Evolutionary conservation across 2,888 invertebrate genomes (phyloP).

Genomic region (Sussaba pulchella): DNA sequence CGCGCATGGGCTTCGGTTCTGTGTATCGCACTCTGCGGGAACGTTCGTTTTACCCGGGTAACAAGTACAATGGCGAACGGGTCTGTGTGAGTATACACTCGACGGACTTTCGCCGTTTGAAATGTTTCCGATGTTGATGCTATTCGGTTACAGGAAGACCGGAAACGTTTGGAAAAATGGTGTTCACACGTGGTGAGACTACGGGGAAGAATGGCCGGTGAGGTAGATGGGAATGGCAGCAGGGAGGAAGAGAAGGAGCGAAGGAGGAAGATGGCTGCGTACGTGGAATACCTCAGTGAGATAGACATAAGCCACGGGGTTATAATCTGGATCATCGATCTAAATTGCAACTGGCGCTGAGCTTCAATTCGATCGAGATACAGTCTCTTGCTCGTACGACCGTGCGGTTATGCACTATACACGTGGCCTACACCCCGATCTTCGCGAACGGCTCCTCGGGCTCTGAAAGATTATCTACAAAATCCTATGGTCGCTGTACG

Average conservation of each 20-base stretch:
- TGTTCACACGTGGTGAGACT: slow-evolving; percentile 2
- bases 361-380: slow-evolving; percentile 52
- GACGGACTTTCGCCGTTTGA: not conserved
- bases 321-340: slow-evolving; percentile 72
- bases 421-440: slow-evolving; percentile 6
- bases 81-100: not conserved
- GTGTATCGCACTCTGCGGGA: slow-evolving; percentile 24
- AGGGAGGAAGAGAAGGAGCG: slow-evolving; percentile 8
- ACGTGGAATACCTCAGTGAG: not conserved
- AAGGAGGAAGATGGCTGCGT: not conserved
- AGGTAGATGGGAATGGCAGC: slow-evolving; percentile 14
- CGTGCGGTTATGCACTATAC: not conserved
- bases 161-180: slow-evolving; percentile 30
- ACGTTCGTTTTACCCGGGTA: slow-evolving; percentile 62
- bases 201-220: not conserved
- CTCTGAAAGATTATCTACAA: slow-evolving; percentile 67
- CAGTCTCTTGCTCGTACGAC: slow-evolving; percentile 7
- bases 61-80: slow-evolving; percentile 41
- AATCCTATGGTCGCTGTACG: slow-evolving; percentile 62
- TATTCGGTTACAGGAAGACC: slow-evolving; percentile 27
- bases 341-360: slow-evolving; percentile 69
- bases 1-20: slow-evolving; percentile 35
- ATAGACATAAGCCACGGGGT: slow-evolving; percentile 58
- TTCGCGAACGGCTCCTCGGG: slow-evolving; percentile 7
- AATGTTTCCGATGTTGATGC: slow-evolving; percentile 44